Conservation (phyloP, 1,140 invertebrate species). For the Rhynchophorus ferrugineus region DNA sequence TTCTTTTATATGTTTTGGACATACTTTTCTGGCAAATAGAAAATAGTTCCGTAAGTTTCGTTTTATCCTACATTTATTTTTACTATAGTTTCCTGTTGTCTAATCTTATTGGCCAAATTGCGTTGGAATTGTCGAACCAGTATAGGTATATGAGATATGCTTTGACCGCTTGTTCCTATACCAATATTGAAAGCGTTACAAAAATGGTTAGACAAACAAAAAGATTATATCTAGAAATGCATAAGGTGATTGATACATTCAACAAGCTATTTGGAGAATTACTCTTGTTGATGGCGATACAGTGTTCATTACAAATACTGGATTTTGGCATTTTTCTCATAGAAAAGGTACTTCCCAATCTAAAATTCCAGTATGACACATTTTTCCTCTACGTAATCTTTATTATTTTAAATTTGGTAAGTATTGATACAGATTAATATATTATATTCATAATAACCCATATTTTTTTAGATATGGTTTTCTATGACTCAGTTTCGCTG, state of each 20-base stretch:
- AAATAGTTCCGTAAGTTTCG: conserved; percentile 8
- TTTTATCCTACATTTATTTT: conserved; percentile 14
- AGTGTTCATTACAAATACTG: conserved; percentile 14
- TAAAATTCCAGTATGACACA: conserved; percentile 9
- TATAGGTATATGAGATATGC: conserved; percentile 12
- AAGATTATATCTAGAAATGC: conserved; percentile 3
- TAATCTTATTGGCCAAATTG: conserved; percentile 9
- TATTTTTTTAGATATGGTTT: conserved; percentile 11
- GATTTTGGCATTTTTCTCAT: conserved; percentile 17
- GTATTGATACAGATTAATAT: neutral
- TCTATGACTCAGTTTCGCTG: conserved; percentile 10
- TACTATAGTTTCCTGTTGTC: conserved; percentile 14
- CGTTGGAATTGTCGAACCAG: conserved; percentile 9
- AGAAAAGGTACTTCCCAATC: conserved; percentile 10
- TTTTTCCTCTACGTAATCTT: conserved; percentile 9
- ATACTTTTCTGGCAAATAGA: conserved; percentile 14
- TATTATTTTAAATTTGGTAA: conserved; percentile 14
- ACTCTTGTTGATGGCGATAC: conserved; percentile 11
- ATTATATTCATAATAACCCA: neutral
- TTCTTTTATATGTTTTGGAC: conserved; percentile 8
- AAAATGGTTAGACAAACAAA: conserved; percentile 9
- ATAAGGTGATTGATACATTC: conserved; percentile 13
- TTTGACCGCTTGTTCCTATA: conserved; percentile 6
- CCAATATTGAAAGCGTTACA: conserved; percentile 3
- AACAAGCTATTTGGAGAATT: conserved; percentile 13